phyloP scores from a whole-genome alignment of 2,888 invertebrate genomes.

The Idaea straminata region DNA sequence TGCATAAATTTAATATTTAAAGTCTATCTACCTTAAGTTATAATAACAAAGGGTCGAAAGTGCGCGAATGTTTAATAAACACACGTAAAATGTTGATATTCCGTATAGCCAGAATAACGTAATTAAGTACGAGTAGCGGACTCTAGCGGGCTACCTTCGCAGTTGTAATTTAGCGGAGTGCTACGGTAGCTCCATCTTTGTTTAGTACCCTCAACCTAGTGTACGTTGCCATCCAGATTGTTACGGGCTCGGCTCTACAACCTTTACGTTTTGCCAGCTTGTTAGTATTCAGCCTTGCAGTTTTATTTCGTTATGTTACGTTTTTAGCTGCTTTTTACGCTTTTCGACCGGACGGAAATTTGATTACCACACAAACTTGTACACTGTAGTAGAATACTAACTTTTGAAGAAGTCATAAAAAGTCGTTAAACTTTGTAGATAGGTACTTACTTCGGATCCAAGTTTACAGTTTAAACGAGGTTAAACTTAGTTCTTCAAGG shows the following conservation, averaged over 20 bases:
- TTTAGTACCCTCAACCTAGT: neutral
- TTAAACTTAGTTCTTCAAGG: no score
- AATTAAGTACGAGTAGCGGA: constrained; percentile 8
- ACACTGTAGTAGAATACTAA: no score
- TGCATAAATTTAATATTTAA: neutral
- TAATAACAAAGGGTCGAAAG: constrained; percentile 3
- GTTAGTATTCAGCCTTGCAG: no score
- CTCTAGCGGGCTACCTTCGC: constrained; percentile 6
- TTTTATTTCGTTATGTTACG: no score
- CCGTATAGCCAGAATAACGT: neutral
- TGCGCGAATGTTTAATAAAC: neutral
- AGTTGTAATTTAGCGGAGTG: neutral
- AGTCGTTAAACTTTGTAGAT: no score
- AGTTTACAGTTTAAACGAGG: no score
- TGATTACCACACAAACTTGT: no score
- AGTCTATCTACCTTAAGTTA: neutral
- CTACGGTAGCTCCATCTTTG: neutral
- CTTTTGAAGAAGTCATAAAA: no score
- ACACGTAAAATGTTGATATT: neutral
- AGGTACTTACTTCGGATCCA: no score
- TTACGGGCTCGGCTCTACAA: neutral
- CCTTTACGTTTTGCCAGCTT: neutral
- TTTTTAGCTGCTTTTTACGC: no score
- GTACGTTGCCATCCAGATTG: neutral
- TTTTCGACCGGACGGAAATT: no score